Evolutionary conservation across 1,140 invertebrate species (phyloP).

Genomic region (Antheraea mylitta): DNA sequence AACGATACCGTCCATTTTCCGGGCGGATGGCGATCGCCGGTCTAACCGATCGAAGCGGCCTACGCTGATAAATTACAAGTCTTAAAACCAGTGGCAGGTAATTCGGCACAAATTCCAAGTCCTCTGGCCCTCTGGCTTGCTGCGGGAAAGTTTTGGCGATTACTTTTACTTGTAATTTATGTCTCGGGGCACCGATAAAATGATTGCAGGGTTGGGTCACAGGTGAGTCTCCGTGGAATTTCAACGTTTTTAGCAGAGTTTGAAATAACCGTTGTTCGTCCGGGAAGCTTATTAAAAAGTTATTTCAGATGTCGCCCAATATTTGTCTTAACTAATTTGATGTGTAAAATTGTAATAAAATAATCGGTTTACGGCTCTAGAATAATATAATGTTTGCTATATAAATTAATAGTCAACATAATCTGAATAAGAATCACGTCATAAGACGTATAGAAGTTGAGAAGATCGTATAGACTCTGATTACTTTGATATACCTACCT

Average conservation of each 20-base stretch:
- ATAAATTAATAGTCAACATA: too few species aligned
- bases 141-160: constrained; percentile 66
- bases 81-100: constrained; percentile 70
- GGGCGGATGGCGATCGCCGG: constrained; percentile 30
- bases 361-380: background rate
- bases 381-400: too few species aligned
- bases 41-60: constrained; percentile 46
- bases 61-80: constrained; percentile 68
- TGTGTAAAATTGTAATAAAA: background rate
- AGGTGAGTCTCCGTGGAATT: constrained; percentile 46
- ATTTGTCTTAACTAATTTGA: background rate
- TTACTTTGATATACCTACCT: background rate
- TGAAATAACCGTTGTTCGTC: constrained; percentile 15
- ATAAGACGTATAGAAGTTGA: too few species aligned
- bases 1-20: constrained; percentile 52
- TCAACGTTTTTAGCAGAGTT: constrained; percentile 31
- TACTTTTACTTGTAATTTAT: constrained; percentile 72
- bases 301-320: background rate
- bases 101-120: constrained; percentile 62
- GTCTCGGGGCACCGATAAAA: constrained; percentile 55
- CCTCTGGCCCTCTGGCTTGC: constrained; percentile 39
- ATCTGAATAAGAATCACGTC: too few species aligned
- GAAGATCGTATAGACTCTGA: too few species aligned
- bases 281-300: constrained; percentile 3
- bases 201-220: constrained; percentile 43